phyloP scores from a whole-genome alignment of 1,140 invertebrate species.

The Leptinotarsa defecta region DNA sequence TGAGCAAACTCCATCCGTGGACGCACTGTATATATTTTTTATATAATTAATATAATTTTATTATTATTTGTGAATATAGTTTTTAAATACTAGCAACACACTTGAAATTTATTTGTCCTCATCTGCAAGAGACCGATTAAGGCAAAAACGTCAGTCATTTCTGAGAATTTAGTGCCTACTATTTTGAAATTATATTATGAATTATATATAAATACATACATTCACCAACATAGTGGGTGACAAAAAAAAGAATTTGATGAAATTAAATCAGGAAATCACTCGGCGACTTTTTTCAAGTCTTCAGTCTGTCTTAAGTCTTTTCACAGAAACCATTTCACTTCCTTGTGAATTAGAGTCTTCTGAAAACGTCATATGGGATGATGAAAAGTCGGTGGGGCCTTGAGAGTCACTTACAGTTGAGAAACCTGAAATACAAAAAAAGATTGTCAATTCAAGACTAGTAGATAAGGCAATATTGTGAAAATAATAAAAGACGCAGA shows the following conservation, averaged over 20 bases:
- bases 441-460: too few species aligned
- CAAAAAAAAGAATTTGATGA: neutral
- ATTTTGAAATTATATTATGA: neutral
- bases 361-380: slow-evolving; percentile 81
- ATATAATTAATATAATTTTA: too few species aligned
- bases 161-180: too few species aligned
- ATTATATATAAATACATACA: slow-evolving; percentile 6
- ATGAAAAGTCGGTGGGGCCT: slow-evolving; percentile 81
- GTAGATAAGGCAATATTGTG: too few species aligned
- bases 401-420: slow-evolving; percentile 88
- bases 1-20: too few species aligned
- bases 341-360: slow-evolving; percentile 89
- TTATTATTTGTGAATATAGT: too few species aligned
- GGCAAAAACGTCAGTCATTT: too few species aligned
- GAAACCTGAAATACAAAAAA: slow-evolving; percentile 68
- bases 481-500: too few species aligned
- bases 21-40: too few species aligned
- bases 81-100: too few species aligned
- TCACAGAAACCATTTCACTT: slow-evolving; percentile 72
- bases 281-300: neutral
- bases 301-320: slow-evolving; percentile 75
- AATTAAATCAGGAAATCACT: neutral
- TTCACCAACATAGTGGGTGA: slow-evolving; percentile 22
- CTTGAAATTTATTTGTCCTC: too few species aligned
- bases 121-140: too few species aligned